Base-by-base conservation (phyloP, 1,140 invertebrate species). In the Alviniconcha marisindica region DNA sequence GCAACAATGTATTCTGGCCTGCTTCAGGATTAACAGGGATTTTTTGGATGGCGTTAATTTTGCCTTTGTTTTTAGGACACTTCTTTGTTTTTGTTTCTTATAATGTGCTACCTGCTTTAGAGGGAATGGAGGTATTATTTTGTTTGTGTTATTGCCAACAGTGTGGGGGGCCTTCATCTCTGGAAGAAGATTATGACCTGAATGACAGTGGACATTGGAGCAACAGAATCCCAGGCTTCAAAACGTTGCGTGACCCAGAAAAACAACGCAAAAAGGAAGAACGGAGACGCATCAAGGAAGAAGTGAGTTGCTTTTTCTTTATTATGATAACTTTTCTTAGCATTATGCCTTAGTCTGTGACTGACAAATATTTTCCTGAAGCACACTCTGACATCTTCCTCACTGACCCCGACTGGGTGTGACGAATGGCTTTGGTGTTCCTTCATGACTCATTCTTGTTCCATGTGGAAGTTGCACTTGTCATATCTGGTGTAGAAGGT, bases 281-380 rank as follows among this genome's bases (percentile, higher is more conserved):
- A 80, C 96, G 96, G 89, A 93, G 95, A 31, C 92, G 96, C 82
- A 91, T 95, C 76, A 97, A 97, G 91, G 96, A 97, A 89, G 96
- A 94, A 86, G 92, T 92, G 84, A 84, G 86, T 40, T 31, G 15
- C 24, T 33, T 36, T 77, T 3, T 44, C 40, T 44, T 54, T 36
- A n/a, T n/a, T n/a, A n/a, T n/a, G n/a, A n/a, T 42, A 31, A 48
- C 44, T 48, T 18, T 10, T 48, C 44, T 48, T 5, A 48, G 44
- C 18, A 48, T n/a, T n/a, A n/a, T n/a, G n/a, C n/a, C n/a, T n/a
- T n/a, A n/a, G n/a, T n/a, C n/a, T n/a, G n/a, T n/a, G n/a, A n/a
- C n/a, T n/a, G n/a, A n/a, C n/a, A n/a, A n/a, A n/a, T n/a, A 60
- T n/a, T 60, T n/a, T 60, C 56, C 28, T 18, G 56, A 60, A 60